phyloP scores from a whole-genome alignment of 2,113 vertebrate species.

The Lanius ludovicianus region DNA sequence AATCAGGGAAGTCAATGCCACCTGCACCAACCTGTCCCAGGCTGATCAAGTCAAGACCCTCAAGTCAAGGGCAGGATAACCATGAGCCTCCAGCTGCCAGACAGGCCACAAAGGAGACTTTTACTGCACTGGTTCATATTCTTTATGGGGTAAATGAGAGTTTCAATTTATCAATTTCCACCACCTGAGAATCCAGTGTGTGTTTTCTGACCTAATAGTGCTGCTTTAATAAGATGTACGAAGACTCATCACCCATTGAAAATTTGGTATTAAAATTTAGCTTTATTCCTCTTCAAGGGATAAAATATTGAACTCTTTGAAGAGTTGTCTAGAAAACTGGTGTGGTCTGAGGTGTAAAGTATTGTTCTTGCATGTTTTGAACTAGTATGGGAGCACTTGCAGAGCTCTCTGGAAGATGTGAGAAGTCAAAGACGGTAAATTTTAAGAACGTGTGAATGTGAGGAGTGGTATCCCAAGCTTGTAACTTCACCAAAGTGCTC shows the following conservation, averaged over 20 bases:
- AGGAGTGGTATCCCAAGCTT: not conserved
- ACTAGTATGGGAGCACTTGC: not conserved
- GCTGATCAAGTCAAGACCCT: not conserved
- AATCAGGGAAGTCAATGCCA: not conserved
- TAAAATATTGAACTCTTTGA: not conserved
- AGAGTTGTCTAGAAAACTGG: not conserved
- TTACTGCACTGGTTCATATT: not conserved
- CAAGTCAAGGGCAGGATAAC: not conserved
- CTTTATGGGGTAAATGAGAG: not conserved
- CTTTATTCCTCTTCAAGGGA: not conserved
- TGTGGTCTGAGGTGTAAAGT: not conserved
- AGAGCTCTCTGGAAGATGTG: not conserved
- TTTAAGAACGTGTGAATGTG: not conserved
- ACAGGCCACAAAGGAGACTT: not conserved
- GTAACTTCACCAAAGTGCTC: not conserved
- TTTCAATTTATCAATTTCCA: not conserved
- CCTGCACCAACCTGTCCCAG: rapidly evolving
- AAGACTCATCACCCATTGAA: not conserved
- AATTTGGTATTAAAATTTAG: not conserved
- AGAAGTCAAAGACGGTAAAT: not conserved
- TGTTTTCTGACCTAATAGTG: not conserved
- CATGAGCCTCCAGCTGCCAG: not conserved
- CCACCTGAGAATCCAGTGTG: not conserved
- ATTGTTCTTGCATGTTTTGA: not conserved
- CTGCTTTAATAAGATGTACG: not conserved